Evolutionary conservation across 37 sponge, comb jelly and placozoan genomes (phyloP), one percentile per base, ranked within the genome.

Genomic region (Halichondria panicea): DNA sequence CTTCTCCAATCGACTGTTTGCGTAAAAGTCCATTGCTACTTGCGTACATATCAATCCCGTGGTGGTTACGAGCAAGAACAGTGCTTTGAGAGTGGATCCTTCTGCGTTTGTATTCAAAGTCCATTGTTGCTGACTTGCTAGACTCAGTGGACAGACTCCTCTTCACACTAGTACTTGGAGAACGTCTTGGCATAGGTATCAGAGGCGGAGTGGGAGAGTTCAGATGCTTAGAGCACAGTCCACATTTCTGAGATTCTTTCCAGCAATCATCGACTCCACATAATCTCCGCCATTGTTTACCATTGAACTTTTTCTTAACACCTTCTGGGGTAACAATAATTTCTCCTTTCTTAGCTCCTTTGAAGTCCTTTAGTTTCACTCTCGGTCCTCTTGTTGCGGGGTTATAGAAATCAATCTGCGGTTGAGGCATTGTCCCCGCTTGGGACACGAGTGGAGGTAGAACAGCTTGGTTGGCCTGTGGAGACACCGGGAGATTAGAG

Each of bases 221-320:
- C 27, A 87, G 71, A 59, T 87, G 87, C 70, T 76, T 80, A 18
- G 87, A 87, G 34, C 87, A 87, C 12, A 76, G 71, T 13, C 87
- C 87, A 65, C 82, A 76, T 57, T 76, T 80, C 56, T 87, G 87
- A 3, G 87, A 87, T 55, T 87, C 87, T 41, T 87, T 87, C 76
- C 77, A 87, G 63, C 87, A 87, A 57, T 81, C 87, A 18, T 87
- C 76, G 2, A 81, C 76, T 11, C 81, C 76, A 41, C 87, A 87
- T 31, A 87, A 76, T 27, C 87, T 27, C 45, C 87, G 57, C 87
- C 87, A 87, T 50, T 87, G 87, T 76, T 87, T 87, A 5, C 87
- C 87, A 38, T 87, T 87, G 63, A 87, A 87, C 81, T 87, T 87
- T 65, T 80, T 80, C 71, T 81, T 87, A 62, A 87, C 61, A 31